Evolutionary conservation across 2,888 invertebrate species (phyloP), one percentile per base, ranked within the genome.

Genomic region (Synanthedon tipuliformis): DNA sequence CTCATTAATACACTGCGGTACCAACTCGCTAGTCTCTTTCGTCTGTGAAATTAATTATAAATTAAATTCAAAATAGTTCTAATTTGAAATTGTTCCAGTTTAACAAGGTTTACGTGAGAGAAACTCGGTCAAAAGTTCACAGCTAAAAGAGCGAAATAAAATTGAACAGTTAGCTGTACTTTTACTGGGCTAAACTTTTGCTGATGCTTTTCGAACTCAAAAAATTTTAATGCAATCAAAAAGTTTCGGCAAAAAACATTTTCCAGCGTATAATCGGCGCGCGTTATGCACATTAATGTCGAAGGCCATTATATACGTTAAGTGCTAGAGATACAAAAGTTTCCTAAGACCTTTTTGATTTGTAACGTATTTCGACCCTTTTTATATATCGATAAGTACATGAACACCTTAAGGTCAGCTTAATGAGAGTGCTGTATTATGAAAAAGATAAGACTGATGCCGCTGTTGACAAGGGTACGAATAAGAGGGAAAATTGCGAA

Each of bases 391-490:
- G 62, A 66, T 66, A 60, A 66, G 71, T 69, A 65, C 71, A 73
- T 63, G 64, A 64, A 62, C 70, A 65, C 61, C 61, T 58, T 61
- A 58, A 68, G 69, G 72, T 69, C 73, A 73, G 71, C 70, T 70
- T 76, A 81, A 78, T 77, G 74, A 78, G 73, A 72, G 66, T 68
- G 64, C 68, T 68, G 58, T 64, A 34, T 34, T 34, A 66, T 72
- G 68, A 68, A 69, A 69, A 71, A 75, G 75, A 77, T 75, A 77
- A 74, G 71, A 64, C 58, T 56, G 54, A 41, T 54, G 60, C 55
- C 61, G 61, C 62, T 72, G 75, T 74, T 79, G 78, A 83, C 77
- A 78, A 78, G 81, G 81, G 80, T 80, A 70, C 65, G 61, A 23
- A 61, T 70, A 68, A 71, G 74, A 71, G 69, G 71, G 72, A 75